These are phyloP conservation scores for Psettodes erumei DNA, from an alignment of 2,113 vertebrate species.

Conservation along the genomic window DNA sequence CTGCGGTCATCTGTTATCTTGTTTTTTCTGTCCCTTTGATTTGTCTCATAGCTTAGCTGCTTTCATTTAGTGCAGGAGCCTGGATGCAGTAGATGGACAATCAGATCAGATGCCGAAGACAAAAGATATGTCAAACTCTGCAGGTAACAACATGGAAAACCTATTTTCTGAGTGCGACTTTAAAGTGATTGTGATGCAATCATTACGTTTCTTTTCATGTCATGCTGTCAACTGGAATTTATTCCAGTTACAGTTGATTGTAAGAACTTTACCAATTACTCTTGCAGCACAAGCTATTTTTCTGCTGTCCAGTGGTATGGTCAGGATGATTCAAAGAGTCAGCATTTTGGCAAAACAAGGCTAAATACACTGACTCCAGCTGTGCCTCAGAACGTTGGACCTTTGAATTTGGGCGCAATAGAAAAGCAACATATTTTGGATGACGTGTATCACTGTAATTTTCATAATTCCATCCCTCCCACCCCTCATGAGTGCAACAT, in stretches of 20 bases:
- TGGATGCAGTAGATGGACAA: no score
- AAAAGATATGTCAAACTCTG: neutral
- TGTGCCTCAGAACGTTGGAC: neutral
- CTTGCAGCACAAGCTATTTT: neutral
- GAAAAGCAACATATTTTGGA: slow-evolving; percentile 6
- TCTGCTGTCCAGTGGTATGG: neutral
- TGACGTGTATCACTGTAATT: slow-evolving; percentile 1
- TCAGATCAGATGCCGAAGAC: no score
- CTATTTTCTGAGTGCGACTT: neutral
- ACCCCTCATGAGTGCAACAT: slow-evolving; percentile 1
- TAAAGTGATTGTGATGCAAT: no score
- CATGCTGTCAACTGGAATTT: neutral
- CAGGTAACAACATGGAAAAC: neutral
- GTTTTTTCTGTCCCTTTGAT: neutral
- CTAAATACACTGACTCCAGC: neutral
- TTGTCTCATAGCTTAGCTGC: neutral
- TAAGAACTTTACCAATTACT: neutral
- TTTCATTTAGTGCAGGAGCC: no score
- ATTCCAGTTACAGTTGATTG: neutral
- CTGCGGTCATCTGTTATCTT: neutral
- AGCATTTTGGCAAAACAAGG: neutral
- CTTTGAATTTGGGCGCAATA: neutral
- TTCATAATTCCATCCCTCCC: neutral
- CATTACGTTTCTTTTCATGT: no score
- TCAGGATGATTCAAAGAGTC: neutral